Percentiles rank a stretch among this genome's conserved stretches.
These are phyloP conservation scores for Ahaetulla prasina DNA, from an alignment of 2,113 vertebrate genomes.

Conservation along the genomic window DNA sequence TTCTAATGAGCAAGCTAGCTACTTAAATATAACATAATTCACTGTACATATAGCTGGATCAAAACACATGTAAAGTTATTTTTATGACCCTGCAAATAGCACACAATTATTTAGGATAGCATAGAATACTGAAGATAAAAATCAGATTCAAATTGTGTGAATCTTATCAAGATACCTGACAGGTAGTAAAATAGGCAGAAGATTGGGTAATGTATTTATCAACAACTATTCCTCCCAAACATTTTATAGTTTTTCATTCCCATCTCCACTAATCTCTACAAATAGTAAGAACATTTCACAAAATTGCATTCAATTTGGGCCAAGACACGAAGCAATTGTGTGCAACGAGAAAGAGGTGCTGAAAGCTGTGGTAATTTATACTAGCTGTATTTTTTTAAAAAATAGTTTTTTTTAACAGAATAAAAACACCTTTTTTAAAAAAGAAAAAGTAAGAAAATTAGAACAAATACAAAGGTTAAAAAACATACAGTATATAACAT, in stretches of 20 bases:
- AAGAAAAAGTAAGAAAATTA: not conserved
- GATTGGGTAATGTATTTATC: not conserved
- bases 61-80: not conserved
- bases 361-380: not conserved
- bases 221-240: not conserved
- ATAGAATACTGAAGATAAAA: not conserved
- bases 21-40: not conserved
- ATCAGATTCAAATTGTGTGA: not conserved
- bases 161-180: not conserved
- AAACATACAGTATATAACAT: no score
- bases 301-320: not conserved
- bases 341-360: not conserved
- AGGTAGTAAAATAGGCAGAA: not conserved
- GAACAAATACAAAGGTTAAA: not conserved
- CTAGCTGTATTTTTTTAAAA: not conserved
- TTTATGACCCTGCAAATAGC: not conserved
- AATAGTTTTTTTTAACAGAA: not conserved
- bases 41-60: not conserved
- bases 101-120: not conserved
- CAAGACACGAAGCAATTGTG: not conserved
- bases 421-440: not conserved
- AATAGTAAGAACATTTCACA: not conserved
- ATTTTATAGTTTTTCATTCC: not conserved
- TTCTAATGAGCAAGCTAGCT: not conserved
- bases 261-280: not conserved